Conservation (phyloP, 2,113 vertebrate genomes). For the Chaetodon trifascialis region DNA sequence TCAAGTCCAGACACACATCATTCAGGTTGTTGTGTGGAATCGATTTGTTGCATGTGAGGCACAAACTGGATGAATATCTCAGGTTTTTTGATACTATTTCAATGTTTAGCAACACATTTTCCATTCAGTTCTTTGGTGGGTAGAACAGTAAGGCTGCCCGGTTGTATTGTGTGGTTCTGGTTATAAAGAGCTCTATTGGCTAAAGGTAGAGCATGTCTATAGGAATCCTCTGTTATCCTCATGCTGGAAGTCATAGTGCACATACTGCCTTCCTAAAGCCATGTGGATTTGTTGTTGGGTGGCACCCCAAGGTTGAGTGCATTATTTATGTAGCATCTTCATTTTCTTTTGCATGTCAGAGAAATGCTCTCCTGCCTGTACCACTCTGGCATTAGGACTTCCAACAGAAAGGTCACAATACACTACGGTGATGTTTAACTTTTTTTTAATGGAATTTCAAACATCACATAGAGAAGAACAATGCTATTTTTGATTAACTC, state of each 20-base stretch:
- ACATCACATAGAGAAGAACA: not conserved
- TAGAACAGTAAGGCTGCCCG: not conserved
- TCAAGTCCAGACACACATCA: constrained; percentile 13
- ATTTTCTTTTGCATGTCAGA: not conserved
- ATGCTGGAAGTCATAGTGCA: not conserved
- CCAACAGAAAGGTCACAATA: not conserved
- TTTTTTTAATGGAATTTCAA: not conserved
- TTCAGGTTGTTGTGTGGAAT: constrained; percentile 8
- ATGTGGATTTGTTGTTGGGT: constrained; percentile 17
- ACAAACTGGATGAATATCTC: constrained; percentile 31
- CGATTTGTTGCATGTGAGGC: not conserved
- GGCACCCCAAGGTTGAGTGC: not conserved
- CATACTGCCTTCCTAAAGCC: not conserved
- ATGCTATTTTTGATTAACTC: not conserved
- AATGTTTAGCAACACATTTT: not conserved
- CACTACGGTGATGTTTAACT: not conserved
- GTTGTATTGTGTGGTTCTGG: not conserved
- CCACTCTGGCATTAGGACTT: not conserved
- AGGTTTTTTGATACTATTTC: constrained; percentile 35
- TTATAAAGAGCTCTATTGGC: not conserved
- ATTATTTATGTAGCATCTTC: constrained; percentile 1
- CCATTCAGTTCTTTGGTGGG: not conserved
- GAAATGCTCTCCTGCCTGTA: not conserved
- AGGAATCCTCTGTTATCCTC: not conserved
- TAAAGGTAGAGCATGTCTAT: not conserved